A percentile compares a stretch with the other conserved stretches of the same genome.
Evolutionary conservation across 2,888 invertebrate species (phyloP).

Genomic region (Cetonia aurata): DNA sequence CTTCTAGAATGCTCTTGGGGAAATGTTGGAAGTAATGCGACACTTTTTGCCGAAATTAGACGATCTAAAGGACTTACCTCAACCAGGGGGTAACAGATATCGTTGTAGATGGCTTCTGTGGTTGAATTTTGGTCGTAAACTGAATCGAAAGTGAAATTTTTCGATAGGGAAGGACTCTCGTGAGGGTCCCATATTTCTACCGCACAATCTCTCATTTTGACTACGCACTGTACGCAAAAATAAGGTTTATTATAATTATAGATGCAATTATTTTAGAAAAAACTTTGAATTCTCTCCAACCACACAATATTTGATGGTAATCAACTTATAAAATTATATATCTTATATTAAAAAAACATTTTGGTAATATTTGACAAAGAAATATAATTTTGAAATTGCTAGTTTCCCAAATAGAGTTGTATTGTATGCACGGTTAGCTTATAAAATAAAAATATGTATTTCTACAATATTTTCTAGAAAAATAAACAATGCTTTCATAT

Average conservation of each 20-base stretch:
- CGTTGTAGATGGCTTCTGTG: constrained; percentile 90
- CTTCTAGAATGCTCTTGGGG: constrained; percentile 81
- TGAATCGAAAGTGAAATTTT: constrained; percentile 87
- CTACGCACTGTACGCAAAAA: constrained; percentile 69
- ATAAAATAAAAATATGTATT: no score
- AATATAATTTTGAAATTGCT: no score
- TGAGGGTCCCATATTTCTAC: constrained; percentile 75
- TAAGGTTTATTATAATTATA: no score
- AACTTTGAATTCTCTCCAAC: no score
- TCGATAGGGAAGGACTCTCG: constrained; percentile 73
- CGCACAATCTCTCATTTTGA: constrained; percentile 74
- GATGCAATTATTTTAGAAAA: no score
- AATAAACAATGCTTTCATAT: no score
- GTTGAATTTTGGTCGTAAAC: constrained; percentile 81
- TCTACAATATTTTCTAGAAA: no score
- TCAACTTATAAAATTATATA: no score
- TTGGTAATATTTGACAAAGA: background rate
- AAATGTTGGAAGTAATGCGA: background rate
- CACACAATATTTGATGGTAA: no score
- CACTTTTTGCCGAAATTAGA: background rate
- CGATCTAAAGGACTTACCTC: constrained; percentile 70
- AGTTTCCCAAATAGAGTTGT: no score
- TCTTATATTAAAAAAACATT: no score
- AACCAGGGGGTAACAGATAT: constrained; percentile 85
- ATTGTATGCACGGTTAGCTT: no score